Evolutionary conservation across 1,140 invertebrate genomes (phyloP).

Genomic region (Hycleus phaleratus): DNA sequence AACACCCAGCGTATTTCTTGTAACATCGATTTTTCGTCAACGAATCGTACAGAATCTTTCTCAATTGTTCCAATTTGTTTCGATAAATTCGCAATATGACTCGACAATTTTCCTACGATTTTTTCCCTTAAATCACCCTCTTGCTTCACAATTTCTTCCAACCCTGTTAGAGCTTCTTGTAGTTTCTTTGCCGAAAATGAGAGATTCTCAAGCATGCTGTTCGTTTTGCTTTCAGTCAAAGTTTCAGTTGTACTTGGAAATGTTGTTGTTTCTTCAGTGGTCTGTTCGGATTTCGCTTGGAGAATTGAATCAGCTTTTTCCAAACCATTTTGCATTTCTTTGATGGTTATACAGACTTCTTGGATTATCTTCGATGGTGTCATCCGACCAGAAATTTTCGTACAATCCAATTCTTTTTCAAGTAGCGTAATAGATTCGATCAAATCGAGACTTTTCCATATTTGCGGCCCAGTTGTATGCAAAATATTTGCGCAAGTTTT

Average conservation of each 20-base stretch:
- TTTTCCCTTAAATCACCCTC: constrained; percentile 28
- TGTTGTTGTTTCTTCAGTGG: neutral
- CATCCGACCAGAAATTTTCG: constrained; percentile 42
- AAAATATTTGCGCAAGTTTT: constrained; percentile 55
- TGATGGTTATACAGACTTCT: constrained; percentile 47
- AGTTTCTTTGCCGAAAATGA: constrained; percentile 40
- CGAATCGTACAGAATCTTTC: no score
- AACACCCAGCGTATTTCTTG: constrained; percentile 45
- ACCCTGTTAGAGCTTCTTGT: constrained; percentile 40
- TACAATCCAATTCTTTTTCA: constrained; percentile 43
- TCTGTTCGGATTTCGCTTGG: constrained; percentile 15
- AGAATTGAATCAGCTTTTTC: constrained; percentile 43
- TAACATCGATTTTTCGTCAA: no score
- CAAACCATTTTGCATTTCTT: constrained; percentile 45
- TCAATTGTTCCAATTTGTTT: no score
- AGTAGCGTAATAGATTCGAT: constrained; percentile 42
- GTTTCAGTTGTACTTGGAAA: neutral
- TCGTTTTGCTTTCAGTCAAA: neutral
- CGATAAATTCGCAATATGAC: no score
- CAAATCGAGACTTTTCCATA: constrained; percentile 45
- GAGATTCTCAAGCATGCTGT: constrained; percentile 35
- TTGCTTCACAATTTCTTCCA: constrained; percentile 42
- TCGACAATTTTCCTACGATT: no score
- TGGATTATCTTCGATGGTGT: constrained; percentile 40
- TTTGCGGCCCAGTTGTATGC: constrained; percentile 47